Evolutionary conservation across 2,888 invertebrate species (phyloP).

Genomic region (Geophilus truncorum): DNA sequence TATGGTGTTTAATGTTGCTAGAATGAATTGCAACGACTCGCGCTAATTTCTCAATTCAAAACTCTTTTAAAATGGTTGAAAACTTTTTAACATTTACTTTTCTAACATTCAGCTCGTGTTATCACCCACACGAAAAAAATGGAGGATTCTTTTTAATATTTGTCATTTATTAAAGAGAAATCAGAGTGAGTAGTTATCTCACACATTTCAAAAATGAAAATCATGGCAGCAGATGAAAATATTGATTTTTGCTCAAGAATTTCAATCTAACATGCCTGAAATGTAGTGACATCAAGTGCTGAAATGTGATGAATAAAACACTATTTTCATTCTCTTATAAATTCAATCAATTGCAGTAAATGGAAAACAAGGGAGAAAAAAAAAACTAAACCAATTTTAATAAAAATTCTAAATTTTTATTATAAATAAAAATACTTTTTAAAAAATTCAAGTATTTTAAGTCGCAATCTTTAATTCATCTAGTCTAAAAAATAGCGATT

Average conservation of each 20-base stretch:
- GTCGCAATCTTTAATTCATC: too few species aligned
- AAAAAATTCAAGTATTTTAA: too few species aligned
- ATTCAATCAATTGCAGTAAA: neutral
- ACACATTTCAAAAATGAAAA: neutral
- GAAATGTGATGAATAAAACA: neutral
- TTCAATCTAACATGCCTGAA: constrained; percentile 3
- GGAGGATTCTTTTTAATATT: too few species aligned
- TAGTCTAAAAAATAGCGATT: too few species aligned
- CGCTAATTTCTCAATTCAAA: neutral
- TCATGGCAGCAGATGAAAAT: neutral
- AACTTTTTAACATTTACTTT: neutral
- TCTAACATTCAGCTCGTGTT: too few species aligned
- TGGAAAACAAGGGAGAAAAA: too few species aligned
- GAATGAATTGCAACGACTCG: neutral
- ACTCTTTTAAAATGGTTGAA: neutral
- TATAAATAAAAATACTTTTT: too few species aligned
- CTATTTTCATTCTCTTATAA: neutral
- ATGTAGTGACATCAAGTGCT: constrained; percentile 7
- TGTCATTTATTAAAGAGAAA: too few species aligned
- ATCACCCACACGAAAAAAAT: too few species aligned
- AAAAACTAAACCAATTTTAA: too few species aligned
- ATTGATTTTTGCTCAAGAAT: neutral
- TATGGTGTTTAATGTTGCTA: too few species aligned
- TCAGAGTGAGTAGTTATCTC: neutral
- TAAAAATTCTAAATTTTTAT: too few species aligned